Base-by-base conservation (phyloP, 1,140 invertebrate species). In the Argopecten irradians region DNA sequence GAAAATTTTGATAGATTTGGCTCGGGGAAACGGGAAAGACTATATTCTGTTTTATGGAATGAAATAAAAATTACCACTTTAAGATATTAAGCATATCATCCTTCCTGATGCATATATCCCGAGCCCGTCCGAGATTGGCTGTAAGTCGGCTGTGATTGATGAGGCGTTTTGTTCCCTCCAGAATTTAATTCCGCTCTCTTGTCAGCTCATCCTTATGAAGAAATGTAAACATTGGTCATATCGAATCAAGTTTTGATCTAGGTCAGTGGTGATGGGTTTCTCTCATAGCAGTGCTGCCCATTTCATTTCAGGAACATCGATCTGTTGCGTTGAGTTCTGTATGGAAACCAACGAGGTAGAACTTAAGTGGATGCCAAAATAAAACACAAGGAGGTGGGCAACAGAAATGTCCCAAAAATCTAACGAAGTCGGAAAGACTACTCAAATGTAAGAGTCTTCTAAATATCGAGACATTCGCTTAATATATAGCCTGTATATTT, bases 201-300 rank as follows among this genome's bases (percentile, higher is more conserved):
- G 55, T 71, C 55, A 71, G 55, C 55, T 71, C 55, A 71, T 71
- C 55, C 55, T 71, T 71, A 71, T 71, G 55, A 71, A 71, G 55
- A 71, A 71, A 71, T 71, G 55, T 71, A 71, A 71, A 71, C 55
- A 71, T 71, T 71, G 55, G 55, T 71, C 55, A 71, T 71, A 71
- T 28, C 22, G 28, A 71, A 71, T 71, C 14, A 71, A 71, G 55
- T 71, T 71, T 71, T 71, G 55, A 71, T 71, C 28, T 71, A 71
- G 55, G 55, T 71, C 55, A 71, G 22, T 5, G 22, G 55, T 22
- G n/a, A 28, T 11, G 14, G 55, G 7, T 71, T 8, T 71, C 55
- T 28, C n/a, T 71, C 22, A 28, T n/a, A 71, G 55, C 22, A 71
- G 55, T 3, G n/a, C 5, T 28, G n/a, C n/a, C 55, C 43, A 55